Conservation (phyloP, 2,888 invertebrate genomes). For the Drosophila histrio region DNA sequence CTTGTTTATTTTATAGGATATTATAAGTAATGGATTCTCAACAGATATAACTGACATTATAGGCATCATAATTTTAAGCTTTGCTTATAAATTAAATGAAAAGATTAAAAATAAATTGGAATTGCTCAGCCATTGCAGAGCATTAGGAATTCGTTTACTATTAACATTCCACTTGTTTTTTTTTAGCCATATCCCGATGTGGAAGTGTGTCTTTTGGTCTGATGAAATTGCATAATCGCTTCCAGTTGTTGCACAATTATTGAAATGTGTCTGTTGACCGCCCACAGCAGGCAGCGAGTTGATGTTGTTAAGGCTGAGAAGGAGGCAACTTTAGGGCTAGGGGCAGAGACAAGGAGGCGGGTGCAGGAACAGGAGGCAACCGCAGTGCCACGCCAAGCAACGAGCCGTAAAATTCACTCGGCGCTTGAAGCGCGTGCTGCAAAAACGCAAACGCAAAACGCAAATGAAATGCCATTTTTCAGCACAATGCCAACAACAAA, state of each 20-base stretch:
- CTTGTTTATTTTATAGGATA: no score
- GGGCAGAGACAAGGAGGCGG: not conserved
- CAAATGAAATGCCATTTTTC: constrained; percentile 71
- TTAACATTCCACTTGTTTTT: constrained; percentile 25
- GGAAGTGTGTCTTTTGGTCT: constrained; percentile 72
- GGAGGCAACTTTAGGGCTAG: not conserved
- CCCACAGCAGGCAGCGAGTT: constrained; percentile 33
- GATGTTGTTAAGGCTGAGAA: not conserved
- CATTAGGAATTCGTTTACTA: constrained; percentile 22
- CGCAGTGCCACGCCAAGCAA: constrained; percentile 57
- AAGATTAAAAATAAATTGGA: no score
- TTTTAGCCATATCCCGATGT: constrained; percentile 63
- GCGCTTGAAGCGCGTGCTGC: constrained; percentile 38
- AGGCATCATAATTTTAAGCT: no score
- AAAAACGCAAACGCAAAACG: constrained; percentile 52
- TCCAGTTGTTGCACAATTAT: constrained; percentile 80
- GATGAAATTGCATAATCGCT: constrained; percentile 81
- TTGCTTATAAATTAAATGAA: no score
- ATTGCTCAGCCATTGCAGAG: constrained; percentile 17
- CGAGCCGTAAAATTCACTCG: constrained; percentile 79
- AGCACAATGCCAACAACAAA: constrained; percentile 50
- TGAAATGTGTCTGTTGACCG: constrained; percentile 72
- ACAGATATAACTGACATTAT: no score
- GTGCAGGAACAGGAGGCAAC: constrained; percentile 21
- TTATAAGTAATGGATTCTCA: no score